phyloP scores from a whole-genome alignment of 2,888 invertebrate species.

The Anthoptus insignis region DNA sequence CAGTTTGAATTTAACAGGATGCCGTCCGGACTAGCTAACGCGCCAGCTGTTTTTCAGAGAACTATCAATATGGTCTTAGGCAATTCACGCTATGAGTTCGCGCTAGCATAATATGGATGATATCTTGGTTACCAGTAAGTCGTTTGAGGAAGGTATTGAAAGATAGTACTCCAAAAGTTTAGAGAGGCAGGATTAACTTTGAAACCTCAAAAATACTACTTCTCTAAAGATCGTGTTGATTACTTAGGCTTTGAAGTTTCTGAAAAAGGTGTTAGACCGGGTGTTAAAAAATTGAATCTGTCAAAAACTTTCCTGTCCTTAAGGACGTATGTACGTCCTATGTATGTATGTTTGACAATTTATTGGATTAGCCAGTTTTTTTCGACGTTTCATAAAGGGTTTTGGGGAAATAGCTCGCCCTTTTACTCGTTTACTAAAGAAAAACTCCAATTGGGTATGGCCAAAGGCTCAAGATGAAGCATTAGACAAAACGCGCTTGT shows the following conservation, averaged over 20 bases:
- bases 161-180: too few species aligned
- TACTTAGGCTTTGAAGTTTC: constrained; percentile 36
- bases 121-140: too few species aligned
- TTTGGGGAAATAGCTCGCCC: constrained; percentile 34
- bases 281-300: constrained; percentile 29
- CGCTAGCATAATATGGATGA: too few species aligned
- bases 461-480: too few species aligned
- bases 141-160: too few species aligned
- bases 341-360: constrained; percentile 30
- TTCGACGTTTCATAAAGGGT: constrained; percentile 27
- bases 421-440: constrained; percentile 37
- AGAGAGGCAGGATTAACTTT: too few species aligned
- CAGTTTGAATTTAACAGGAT: constrained; percentile 41
- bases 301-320: constrained; percentile 24
- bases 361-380: constrained; percentile 33
- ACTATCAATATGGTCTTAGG: constrained; percentile 18
- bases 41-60: constrained; percentile 39
- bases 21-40: constrained; percentile 43
- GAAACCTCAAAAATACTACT: constrained; percentile 16
- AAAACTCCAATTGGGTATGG: neutral
- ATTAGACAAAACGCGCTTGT: neutral
- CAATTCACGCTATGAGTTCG: too few species aligned
- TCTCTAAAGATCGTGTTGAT: constrained; percentile 18
- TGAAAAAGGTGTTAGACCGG: constrained; percentile 22
- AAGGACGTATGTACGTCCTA: constrained; percentile 23